A percentile compares a stretch with the other conserved stretches of the same genome.
Conservation (phyloP, 2,797 vertebrate genomes). For the Parauchenoglanis ngamensis region DNA sequence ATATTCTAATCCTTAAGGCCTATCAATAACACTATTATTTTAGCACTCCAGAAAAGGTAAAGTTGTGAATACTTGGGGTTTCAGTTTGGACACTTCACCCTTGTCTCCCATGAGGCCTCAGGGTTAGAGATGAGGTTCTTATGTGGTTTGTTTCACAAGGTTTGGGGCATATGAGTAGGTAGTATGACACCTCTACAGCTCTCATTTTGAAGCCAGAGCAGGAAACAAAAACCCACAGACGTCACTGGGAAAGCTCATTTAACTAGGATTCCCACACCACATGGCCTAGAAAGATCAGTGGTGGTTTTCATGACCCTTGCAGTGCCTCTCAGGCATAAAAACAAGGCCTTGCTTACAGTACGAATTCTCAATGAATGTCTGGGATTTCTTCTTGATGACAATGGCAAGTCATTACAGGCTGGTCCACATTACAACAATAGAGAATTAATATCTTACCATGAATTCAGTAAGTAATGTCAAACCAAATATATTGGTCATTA, state of each 20-base stretch:
- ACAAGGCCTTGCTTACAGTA: slow-evolving; percentile 43
- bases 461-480: neutral
- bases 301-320: slow-evolving; percentile 53
- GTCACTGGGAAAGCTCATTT: slow-evolving; percentile 54
- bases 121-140: slow-evolving; percentile 47
- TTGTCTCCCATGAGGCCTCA: slow-evolving; percentile 8
- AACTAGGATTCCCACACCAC: slow-evolving; percentile 53
- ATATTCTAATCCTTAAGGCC: neutral
- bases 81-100: neutral
- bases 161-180: slow-evolving; percentile 24
- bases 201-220: slow-evolving; percentile 46
- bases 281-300: slow-evolving; percentile 40
- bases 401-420: slow-evolving; percentile 4
- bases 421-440: neutral
- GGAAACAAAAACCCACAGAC: slow-evolving; percentile 59
- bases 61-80: neutral
- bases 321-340: slow-evolving; percentile 51
- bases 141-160: slow-evolving; percentile 45
- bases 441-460: neutral
- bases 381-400: slow-evolving; percentile 16
- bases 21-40: neutral
- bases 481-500: neutral
- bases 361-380: neutral
- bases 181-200: slow-evolving; percentile 51
- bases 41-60: neutral